Evolutionary conservation across 2,888 invertebrate species (phyloP).

Genomic region (Heliconius hortense): DNA sequence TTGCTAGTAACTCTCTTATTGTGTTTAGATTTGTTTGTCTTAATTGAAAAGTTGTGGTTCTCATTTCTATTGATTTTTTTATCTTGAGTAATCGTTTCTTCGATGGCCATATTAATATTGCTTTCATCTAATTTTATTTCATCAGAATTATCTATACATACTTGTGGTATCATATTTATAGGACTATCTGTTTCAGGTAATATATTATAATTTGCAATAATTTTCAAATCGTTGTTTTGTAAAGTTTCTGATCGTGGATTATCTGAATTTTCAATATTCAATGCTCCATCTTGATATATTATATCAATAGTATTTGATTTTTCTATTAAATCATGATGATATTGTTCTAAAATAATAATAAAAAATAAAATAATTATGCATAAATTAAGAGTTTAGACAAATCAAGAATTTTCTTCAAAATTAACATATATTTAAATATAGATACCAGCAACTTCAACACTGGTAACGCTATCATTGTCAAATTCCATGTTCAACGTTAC

Average conservation of each 20-base stretch:
- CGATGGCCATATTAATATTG: not conserved
- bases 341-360: not conserved
- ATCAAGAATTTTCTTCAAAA: not conserved
- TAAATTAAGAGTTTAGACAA: not conserved
- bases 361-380: not conserved
- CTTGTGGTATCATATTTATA: not conserved
- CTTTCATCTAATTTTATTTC: not conserved
- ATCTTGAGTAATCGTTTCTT: not conserved
- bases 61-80: not conserved
- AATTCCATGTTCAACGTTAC: slow-evolving; percentile 31
- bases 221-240: not conserved
- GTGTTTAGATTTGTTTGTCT: not conserved
- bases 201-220: slow-evolving; percentile 4
- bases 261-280: not conserved
- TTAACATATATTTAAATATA: not conserved
- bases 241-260: not conserved
- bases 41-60: not conserved
- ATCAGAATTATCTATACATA: not conserved
- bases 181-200: not conserved
- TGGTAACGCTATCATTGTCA: slow-evolving; percentile 39
- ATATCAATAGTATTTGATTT: slow-evolving; percentile 8
- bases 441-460: slow-evolving; percentile 38
- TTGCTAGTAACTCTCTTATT: slow-evolving; percentile 47
- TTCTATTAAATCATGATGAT: not conserved
- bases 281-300: not conserved